A percentile compares a stretch with the other conserved stretches of the same genome.
Evolutionary conservation across 2,113 vertebrate species (phyloP).

Genomic region (Mormyrus lacerda): DNA sequence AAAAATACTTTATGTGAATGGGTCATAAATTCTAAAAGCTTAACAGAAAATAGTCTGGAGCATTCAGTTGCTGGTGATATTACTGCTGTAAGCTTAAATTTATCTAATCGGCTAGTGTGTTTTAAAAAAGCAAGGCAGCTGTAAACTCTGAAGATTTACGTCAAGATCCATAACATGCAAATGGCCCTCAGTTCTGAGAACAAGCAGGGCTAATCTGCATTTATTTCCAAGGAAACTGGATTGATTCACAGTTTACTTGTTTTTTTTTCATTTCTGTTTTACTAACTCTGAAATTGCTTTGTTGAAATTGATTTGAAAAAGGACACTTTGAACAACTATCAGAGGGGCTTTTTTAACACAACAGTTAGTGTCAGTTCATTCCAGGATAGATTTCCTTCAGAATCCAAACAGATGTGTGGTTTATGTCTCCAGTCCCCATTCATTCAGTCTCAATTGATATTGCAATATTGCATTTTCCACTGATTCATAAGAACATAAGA

Average conservation of each 20-base stretch:
- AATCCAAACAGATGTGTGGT: not conserved
- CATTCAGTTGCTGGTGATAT: not conserved
- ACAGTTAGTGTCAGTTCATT: not conserved
- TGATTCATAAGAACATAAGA: no score
- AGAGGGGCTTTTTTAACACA: not conserved
- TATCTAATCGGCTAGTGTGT: not conserved
- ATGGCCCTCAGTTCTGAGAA: conserved; percentile 33
- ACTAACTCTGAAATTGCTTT: not conserved
- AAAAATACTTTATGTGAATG: not conserved
- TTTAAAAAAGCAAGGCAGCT: not conserved
- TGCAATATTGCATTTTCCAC: not conserved
- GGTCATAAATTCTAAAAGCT: not conserved
- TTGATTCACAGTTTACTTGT: not conserved
- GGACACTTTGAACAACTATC: not conserved
- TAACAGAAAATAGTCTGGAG: not conserved
- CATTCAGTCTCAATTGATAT: not conserved
- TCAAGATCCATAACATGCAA: conserved; percentile 37
- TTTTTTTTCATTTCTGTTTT: not conserved
- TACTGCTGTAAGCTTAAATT: not conserved
- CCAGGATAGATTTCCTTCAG: not conserved
- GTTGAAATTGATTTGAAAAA: not conserved
- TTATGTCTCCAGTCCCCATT: not conserved
- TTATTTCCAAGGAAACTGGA: no score
- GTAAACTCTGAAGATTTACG: not conserved
- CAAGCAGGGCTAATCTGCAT: conserved; percentile 4